Conservation (phyloP, 2,797 vertebrate species). For the Clarias laeviceps region DNA sequence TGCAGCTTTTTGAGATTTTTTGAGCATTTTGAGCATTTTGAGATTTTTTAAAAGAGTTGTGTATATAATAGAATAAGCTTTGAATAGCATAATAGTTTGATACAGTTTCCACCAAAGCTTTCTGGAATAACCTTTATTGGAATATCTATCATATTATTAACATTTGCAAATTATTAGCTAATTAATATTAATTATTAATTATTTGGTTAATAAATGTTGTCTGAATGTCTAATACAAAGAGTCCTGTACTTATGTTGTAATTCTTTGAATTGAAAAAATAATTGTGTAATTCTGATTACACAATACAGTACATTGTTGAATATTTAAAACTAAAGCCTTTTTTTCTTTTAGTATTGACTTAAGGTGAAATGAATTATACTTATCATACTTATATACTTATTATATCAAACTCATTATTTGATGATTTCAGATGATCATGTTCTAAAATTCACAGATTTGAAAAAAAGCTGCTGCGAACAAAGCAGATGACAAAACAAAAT, state of each 20-base stretch:
- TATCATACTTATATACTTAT: too few relatives aligned
- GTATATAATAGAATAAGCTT: background rate
- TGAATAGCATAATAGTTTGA: background rate
- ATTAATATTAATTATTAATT: too few relatives aligned
- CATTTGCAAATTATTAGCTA: background rate
- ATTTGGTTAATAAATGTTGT: background rate
- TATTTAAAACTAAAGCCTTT: background rate
- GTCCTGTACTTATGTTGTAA: background rate
- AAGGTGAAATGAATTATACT: background rate
- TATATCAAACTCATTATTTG: background rate
- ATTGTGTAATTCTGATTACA: background rate
- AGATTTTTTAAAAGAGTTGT: background rate
- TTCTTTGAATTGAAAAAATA: background rate
- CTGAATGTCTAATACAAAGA: background rate
- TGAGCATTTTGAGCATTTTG: too few relatives aligned
- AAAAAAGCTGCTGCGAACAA: too few relatives aligned
- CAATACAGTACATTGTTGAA: background rate
- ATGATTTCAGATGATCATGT: background rate
- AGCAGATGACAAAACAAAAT: background rate
- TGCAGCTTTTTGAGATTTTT: background rate
- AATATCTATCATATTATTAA: background rate
- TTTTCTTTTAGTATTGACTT: background rate
- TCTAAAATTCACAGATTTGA: background rate
- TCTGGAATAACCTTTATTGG: background rate
- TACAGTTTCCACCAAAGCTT: background rate